A percentile compares a stretch with the other conserved stretches of the same genome.
These are phyloP conservation scores for Alauda arvensis DNA, from an alignment of 2,797 vertebrate species.

Conservation along the genomic window DNA sequence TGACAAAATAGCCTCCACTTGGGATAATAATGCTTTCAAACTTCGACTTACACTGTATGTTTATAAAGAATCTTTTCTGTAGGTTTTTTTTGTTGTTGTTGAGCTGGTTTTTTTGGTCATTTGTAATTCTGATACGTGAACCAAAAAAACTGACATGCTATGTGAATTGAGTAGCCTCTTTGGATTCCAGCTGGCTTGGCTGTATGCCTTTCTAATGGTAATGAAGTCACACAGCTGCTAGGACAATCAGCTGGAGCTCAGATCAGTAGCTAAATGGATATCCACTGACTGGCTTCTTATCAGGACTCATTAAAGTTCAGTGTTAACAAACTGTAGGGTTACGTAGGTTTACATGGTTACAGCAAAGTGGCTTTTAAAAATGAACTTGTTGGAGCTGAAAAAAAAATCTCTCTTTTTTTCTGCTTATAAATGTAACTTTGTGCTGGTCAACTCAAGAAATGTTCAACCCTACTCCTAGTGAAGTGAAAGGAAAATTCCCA, in stretches of 20 bases:
- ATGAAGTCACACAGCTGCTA: constrained; percentile 82
- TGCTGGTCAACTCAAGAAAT: constrained; percentile 21
- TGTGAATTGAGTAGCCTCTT: constrained; percentile 68
- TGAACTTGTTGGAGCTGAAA: constrained; percentile 35
- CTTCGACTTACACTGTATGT: constrained; percentile 49
- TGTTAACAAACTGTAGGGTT: constrained; percentile 61
- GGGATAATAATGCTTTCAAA: constrained; percentile 44
- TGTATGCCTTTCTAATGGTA: constrained; percentile 78
- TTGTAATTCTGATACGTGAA: constrained; percentile 67
- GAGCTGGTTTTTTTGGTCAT: constrained; percentile 35
- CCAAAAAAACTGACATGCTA: constrained; percentile 62
- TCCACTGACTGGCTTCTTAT: constrained; percentile 75
- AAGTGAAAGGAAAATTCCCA: constrained; percentile 38
- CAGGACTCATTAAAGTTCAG: constrained; percentile 71
- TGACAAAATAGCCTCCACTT: constrained; percentile 34
- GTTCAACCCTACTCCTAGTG: neutral
- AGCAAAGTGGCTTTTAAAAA: constrained; percentile 65
- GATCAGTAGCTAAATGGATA: constrained; percentile 74
- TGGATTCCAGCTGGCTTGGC: constrained; percentile 80
- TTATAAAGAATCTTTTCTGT: constrained; percentile 22
- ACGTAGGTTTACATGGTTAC: constrained; percentile 62
- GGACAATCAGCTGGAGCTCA: constrained; percentile 81
- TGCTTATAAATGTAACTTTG: constrained; percentile 46
- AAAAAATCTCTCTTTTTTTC: neutral
- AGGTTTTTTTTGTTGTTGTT: neutral